A percentile compares a stretch with the other conserved stretches of the same genome.
Conservation (phyloP, 2,888 invertebrate genomes). For the Chalcis sispes region DNA sequence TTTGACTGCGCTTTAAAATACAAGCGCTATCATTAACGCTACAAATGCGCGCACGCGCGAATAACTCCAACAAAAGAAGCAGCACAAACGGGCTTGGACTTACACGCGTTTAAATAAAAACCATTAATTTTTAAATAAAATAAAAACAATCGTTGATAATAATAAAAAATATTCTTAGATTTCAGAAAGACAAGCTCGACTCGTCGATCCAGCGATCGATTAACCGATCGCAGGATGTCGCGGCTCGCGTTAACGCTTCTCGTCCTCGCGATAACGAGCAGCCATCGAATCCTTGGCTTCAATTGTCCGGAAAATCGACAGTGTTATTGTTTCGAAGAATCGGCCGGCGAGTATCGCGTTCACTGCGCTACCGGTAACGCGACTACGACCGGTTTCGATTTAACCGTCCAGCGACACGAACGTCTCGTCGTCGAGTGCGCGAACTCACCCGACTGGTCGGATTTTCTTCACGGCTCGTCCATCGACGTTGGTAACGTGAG, state of each 20-base stretch:
- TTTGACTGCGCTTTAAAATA: too few species aligned
- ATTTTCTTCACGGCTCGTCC: conserved; percentile 46
- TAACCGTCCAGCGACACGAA: conserved; percentile 45
- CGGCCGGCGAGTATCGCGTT: conserved; percentile 40
- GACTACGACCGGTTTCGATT: conserved; percentile 20
- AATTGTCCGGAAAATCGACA: conserved; percentile 52
- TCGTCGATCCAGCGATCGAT: neutral
- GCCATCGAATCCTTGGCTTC: conserved; percentile 1
- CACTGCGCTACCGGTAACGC: conserved; percentile 45
- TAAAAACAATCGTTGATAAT: too few species aligned
- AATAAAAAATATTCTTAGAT: too few species aligned
- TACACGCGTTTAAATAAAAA: too few species aligned
- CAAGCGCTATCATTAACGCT: too few species aligned
- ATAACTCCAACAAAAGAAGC: neutral
- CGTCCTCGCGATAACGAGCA: neutral
- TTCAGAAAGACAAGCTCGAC: too few species aligned
- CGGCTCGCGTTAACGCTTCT: conserved; percentile 4
- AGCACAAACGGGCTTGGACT: neutral
- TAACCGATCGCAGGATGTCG: conserved; percentile 1
- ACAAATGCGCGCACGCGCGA: too few species aligned
- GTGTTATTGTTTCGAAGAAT: conserved; percentile 53
- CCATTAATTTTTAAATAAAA: too few species aligned
- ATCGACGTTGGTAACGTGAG: conserved; percentile 30
- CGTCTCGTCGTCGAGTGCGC: conserved; percentile 47
- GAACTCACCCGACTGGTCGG: conserved; percentile 47